Base-by-base conservation (phyloP, 2,797 vertebrate species). In the Notolepis coatsorum region DNA sequence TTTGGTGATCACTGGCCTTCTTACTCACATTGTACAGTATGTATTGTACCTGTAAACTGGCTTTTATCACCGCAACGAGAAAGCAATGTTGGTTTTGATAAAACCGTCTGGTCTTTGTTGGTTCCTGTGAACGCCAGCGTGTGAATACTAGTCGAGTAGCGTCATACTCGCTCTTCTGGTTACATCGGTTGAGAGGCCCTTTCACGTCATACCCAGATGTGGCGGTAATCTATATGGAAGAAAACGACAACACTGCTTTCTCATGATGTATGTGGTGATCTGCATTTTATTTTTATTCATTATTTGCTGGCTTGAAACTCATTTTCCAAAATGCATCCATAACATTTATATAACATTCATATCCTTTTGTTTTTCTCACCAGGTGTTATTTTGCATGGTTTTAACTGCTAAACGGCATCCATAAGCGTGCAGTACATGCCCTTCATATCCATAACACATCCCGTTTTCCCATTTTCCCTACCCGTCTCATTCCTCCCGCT, bases 341-440 rank as follows among this genome's bases (percentile, higher is more conserved):
- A 84, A 85, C 81, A 56, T 39, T 73, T 69, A 4, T 41, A 4
- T 53, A 2, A 23, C 45, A 46, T 39, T 21, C 5, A 18, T 71
- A 48, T 74, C 75, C 77, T 81, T 37, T 63, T 86, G 90, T 92
- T 93, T 93, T 94, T 74, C 91, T 87, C 71, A 85, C 73, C 76
- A 84, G 92, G 89, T 93, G 89, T 86, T 84, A 78, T 84, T 91
- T 86, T 91, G 85, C 88, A 88, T 88, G 81, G 47, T 80, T 80
- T n/a, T n/a, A n/a, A 56, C 73, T 52, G 79, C 30, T 77, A 74
- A 87, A 80, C 67, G 79, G 76, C 82, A 86, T 79, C 82, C 79
- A 30, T 85, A 55, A 61, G 47, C 54, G 59, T 8, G 31, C 31
- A 35, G 7, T 66, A 71, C 64, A 81, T 73, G 71, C 75, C 45